Conservation (phyloP, 1,140 invertebrate genomes). For the Triops longicaudatus region DNA sequence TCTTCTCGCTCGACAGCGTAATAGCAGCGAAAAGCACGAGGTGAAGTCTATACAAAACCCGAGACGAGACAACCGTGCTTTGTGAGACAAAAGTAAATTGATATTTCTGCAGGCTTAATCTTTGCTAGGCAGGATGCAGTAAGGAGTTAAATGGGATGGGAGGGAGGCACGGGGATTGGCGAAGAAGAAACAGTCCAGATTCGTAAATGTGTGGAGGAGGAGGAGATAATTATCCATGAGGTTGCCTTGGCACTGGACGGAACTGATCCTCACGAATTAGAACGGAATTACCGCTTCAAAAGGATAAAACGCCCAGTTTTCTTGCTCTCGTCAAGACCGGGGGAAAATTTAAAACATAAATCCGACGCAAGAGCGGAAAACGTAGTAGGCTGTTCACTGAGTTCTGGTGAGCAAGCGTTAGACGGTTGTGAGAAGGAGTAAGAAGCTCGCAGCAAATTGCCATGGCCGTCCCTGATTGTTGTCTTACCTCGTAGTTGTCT, state of each 20-base stretch:
- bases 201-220: not conserved
- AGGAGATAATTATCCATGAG: not conserved
- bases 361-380: not conserved
- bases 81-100: constrained; percentile 1
- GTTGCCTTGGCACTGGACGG: not conserved
- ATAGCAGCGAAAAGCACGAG: not conserved
- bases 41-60: not conserved
- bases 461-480: not conserved
- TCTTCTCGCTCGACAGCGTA: not conserved
- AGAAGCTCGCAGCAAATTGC: not conserved
- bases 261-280: constrained; percentile 1
- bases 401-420: not conserved
- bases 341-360: too few relatives aligned
- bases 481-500: not conserved
- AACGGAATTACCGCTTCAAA: not conserved
- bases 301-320: not conserved
- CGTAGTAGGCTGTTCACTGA: not conserved
- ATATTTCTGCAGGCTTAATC: constrained; percentile 15
- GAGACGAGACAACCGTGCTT: not conserved
- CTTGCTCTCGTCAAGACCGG: too few relatives aligned
- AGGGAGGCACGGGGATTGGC: not conserved
- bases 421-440: not conserved
- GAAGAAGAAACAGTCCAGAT: not conserved
- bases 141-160: constrained; percentile 3
- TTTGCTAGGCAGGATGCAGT: constrained; percentile 5